Evolutionary conservation across 2,888 invertebrate species (phyloP).

Genomic region (Sialis fuliginosa): DNA sequence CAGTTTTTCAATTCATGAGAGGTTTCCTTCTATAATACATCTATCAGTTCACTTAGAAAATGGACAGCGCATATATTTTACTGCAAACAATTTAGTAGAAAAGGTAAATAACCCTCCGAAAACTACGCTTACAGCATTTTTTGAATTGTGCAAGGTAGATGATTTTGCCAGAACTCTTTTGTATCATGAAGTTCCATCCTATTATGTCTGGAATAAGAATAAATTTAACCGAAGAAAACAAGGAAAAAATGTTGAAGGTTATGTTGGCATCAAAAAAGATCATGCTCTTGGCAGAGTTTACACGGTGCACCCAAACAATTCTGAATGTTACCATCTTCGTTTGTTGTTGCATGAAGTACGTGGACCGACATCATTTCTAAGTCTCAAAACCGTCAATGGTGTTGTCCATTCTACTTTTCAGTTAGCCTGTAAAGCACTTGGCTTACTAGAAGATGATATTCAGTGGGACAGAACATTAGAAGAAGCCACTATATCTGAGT

Average conservation of each 20-base stretch:
- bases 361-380: slow-evolving; percentile 16
- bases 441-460: slow-evolving; percentile 18
- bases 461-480: slow-evolving; percentile 15
- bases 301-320: slow-evolving; percentile 7
- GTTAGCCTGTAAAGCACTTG: slow-evolving; percentile 13
- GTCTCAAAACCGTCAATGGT: slow-evolving; percentile 16
- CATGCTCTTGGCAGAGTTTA: slow-evolving; percentile 8
- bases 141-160: slow-evolving; percentile 17
- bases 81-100: slow-evolving; percentile 8
- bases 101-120: slow-evolving; percentile 8
- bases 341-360: slow-evolving; percentile 14
- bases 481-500: slow-evolving; percentile 12
- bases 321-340: slow-evolving; percentile 9
- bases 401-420: slow-evolving; percentile 12
- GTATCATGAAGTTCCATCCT: slow-evolving; percentile 14
- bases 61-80: slow-evolving; percentile 10
- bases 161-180: slow-evolving; percentile 14
- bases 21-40: slow-evolving; percentile 1
- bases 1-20: slow-evolving; percentile 1
- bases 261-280: slow-evolving; percentile 5
- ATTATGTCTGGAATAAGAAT: slow-evolving; percentile 11
- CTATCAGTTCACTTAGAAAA: slow-evolving; percentile 2
- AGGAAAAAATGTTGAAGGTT: slow-evolving; percentile 7
- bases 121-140: slow-evolving; percentile 18
- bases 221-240: slow-evolving; percentile 9